A percentile compares a stretch with the other conserved stretches of the same genome.
These are phyloP conservation scores for Amphibalanus amphitrite DNA, from an alignment of 1,140 invertebrate genomes.

Conservation along the genomic window DNA sequence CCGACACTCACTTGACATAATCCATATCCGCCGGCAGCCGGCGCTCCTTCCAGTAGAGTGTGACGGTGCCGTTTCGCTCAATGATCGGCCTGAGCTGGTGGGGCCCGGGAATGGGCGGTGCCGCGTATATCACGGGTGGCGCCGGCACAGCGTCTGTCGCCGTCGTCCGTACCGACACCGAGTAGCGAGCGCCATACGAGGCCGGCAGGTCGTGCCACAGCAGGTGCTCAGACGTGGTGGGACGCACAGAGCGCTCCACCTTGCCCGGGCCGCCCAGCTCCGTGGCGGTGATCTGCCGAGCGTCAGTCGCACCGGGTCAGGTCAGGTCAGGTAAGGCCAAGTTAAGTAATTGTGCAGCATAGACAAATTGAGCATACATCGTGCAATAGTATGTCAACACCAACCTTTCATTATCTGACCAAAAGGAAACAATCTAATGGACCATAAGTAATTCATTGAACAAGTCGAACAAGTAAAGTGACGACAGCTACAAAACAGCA, in stretches of 20 bases:
- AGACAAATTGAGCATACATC: no score
- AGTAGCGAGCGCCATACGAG: constrained; percentile 14
- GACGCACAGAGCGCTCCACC: neutral
- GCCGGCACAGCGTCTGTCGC: constrained; percentile 8
- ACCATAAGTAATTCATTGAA: no score
- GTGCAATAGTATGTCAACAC: no score
- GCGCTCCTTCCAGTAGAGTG: neutral
- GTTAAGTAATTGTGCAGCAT: no score
- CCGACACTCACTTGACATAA: no score
- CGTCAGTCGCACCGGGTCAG: no score
- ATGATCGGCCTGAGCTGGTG: neutral
- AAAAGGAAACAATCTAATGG: no score
- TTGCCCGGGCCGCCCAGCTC: constrained; percentile 10
- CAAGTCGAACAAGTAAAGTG: no score
- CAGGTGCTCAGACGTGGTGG: constrained; percentile 6
- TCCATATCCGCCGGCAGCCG: no score
- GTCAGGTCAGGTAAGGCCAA: no score
- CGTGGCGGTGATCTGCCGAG: neutral
- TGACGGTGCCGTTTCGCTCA: neutral
- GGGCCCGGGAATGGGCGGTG: neutral
- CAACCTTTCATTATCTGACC: no score
- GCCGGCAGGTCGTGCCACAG: constrained; percentile 4
- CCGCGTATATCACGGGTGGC: constrained; percentile 23
- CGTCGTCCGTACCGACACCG: constrained; percentile 10
- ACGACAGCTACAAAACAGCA: no score